Evolutionary conservation across 2,113 vertebrate genomes (phyloP).

Genomic region (Stigmatopora nigra): DNA sequence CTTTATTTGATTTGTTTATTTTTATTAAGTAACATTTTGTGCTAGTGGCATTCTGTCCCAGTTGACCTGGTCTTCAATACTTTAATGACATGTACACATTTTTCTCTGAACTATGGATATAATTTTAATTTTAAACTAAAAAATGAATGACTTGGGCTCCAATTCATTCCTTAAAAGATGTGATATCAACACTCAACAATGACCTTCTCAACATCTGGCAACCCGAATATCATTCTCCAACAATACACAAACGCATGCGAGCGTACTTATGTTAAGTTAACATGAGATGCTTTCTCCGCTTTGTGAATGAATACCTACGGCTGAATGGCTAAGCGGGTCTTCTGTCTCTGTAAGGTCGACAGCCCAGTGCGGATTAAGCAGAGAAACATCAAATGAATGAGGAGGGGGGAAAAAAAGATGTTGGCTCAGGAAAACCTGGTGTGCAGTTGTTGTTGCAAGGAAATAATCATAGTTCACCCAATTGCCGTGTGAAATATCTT

Average conservation of each 20-base stretch:
- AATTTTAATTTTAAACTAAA: background rate
- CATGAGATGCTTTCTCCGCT: slow-evolving; percentile 44
- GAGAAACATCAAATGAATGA: slow-evolving; percentile 48
- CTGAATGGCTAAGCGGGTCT: slow-evolving; percentile 52
- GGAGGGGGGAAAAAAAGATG: slow-evolving; percentile 23
- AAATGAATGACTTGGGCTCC: background rate
- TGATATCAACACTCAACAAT: slow-evolving; percentile 16
- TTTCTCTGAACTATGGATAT: background rate
- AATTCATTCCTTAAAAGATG: slow-evolving; percentile 13
- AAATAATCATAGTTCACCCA: slow-evolving; percentile 32
- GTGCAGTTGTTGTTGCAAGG: slow-evolving; percentile 43
- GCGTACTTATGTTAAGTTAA: slow-evolving; percentile 15
- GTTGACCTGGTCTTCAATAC: no score
- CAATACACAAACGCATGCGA: background rate
- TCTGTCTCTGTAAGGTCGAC: slow-evolving; percentile 56
- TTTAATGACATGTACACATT: no score
- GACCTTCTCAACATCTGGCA: slow-evolving; percentile 31
- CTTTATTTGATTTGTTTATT: no score
- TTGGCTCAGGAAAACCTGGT: slow-evolving; percentile 38
- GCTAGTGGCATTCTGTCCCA: no score
- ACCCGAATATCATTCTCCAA: slow-evolving; percentile 38
- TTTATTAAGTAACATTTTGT: no score
- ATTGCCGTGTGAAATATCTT: slow-evolving; percentile 13
- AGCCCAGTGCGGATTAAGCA: slow-evolving; percentile 56
- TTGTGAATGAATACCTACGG: slow-evolving; percentile 46